A percentile compares a stretch with the other conserved stretches of the same genome.
Evolutionary conservation across 2,888 invertebrate species (phyloP).

Genomic region (Thelaira solivaga): DNA sequence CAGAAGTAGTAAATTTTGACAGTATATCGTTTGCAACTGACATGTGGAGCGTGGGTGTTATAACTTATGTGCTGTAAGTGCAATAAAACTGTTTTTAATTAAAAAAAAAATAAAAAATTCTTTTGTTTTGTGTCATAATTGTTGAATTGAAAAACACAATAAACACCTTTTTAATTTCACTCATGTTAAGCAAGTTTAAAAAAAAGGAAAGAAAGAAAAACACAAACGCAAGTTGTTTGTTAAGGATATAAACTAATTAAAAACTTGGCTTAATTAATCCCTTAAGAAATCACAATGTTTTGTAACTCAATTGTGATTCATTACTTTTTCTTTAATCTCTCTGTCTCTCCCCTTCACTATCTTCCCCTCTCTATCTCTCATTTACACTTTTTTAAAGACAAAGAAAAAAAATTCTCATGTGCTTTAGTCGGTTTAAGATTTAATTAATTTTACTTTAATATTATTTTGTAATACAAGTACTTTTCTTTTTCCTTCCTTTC

Average conservation of each 20-base stretch:
- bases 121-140: too few relatives aligned
- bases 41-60: slow-evolving; percentile 99
- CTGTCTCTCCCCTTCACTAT: too few relatives aligned
- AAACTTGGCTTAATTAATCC: slow-evolving; percentile 50
- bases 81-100: slow-evolving; percentile 4
- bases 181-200: neutral
- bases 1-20: slow-evolving; percentile 99
- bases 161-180: too few relatives aligned
- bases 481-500: neutral
- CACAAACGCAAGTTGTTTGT: too few relatives aligned
- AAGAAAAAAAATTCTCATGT: neutral
- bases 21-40: slow-evolving; percentile 96
- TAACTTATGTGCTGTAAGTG: slow-evolving; percentile 96
- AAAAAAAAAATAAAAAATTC: too few relatives aligned
- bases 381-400: too few relatives aligned
- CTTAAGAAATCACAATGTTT: slow-evolving; percentile 41
- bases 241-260: slow-evolving; percentile 19
- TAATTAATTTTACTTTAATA: slow-evolving; percentile 49
- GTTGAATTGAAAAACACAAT: too few relatives aligned
- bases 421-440: neutral
- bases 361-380: too few relatives aligned
- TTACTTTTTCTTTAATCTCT: neutral
- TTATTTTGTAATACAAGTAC: slow-evolving; percentile 12
- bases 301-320: neutral
- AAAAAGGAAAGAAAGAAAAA: neutral